Evolutionary conservation across 1,140 invertebrate species (phyloP).

Genomic region (Cheumatopsyche charites): DNA sequence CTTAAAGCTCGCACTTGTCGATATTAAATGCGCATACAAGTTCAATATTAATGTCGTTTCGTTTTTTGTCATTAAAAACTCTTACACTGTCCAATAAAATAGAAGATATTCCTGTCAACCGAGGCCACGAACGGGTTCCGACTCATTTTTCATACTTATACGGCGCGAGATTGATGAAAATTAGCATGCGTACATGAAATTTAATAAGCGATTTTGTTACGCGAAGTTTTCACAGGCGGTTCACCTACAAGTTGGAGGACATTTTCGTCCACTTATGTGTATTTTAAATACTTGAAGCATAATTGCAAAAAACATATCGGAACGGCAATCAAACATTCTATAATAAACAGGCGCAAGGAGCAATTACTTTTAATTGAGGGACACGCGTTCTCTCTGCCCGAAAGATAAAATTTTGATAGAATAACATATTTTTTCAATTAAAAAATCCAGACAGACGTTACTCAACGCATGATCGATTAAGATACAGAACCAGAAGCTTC

Average conservation of each 20-base stretch:
- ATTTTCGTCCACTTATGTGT: conserved; percentile 18
- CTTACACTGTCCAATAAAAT: too few relatives aligned
- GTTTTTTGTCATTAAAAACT: too few relatives aligned
- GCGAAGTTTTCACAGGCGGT: background rate
- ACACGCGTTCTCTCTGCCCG: background rate
- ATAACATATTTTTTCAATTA: too few relatives aligned
- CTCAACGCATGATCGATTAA: background rate
- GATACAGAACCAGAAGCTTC: conserved; percentile 19
- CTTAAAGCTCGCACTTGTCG: too few relatives aligned
- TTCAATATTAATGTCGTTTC: too few relatives aligned
- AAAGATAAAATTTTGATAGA: background rate
- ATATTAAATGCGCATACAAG: too few relatives aligned
- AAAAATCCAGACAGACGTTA: background rate
- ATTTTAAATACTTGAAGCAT: conserved; percentile 1
- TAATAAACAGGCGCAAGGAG: background rate
- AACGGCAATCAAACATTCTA: conserved; percentile 5
- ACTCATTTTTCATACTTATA: background rate
- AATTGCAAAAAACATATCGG: background rate
- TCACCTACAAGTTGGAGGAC: conserved; percentile 13
- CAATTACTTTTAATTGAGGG: background rate
- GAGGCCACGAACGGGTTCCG: conserved; percentile 2
- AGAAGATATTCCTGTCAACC: background rate
- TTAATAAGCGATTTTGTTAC: conserved; percentile 20
- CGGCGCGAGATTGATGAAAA: conserved; percentile 5
- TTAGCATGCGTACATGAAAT: conserved; percentile 19